Base-by-base conservation (phyloP, 2,888 invertebrate species). In the Frankliniella fusca region DNA sequence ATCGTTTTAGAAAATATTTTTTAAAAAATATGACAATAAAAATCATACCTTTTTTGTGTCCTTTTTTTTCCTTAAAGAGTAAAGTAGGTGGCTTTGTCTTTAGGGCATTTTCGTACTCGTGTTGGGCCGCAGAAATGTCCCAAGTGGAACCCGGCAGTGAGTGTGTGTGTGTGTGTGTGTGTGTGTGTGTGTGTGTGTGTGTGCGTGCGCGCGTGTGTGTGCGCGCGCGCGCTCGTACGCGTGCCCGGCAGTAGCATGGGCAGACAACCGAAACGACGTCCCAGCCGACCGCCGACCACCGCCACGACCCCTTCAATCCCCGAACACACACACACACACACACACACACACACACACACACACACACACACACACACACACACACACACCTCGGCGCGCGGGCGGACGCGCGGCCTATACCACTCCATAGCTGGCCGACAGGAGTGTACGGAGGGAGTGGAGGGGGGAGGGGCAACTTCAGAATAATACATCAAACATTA, bases 401-500 rank as follows among this genome's bases (percentile, higher is more conserved):
- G 50, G 50, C 18, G 18, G 54, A 12, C 38, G 38, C 2, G 38
- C 38, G 5, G 38, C 38, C 38, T 38, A 38, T 38, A 38, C n/a
- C n/a, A n/a, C 38, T 38, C 38, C 38, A 38, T n/a, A n/a, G n/a
- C n/a, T 2, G 8, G 54, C 54, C 54, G 15, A 54, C 38, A 38
- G 38, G 38, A 5, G 38, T 38, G 38, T 38, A 38, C 18, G 54
- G 38, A 5, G 38, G 38, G 38, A 38, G 15, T 54, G 54, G 15
- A 12, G 54, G 61, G 61, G 7, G 15, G 54, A 15, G 54, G 54
- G 7, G 61, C 70, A 27, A 76, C 70, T 76, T 76, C 70, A 76
- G 70, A 76, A 76, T 76, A 76, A 76, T 76, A 76, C 70, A 76
- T 76, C 70, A 76, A 76, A 76, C 70, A 76, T 76, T 23, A 76